Percentiles rank a stretch among this genome's conserved stretches.
Evolutionary conservation across 1,140 invertebrate genomes (phyloP).

Genomic region (Neuroterus valhalla): DNA sequence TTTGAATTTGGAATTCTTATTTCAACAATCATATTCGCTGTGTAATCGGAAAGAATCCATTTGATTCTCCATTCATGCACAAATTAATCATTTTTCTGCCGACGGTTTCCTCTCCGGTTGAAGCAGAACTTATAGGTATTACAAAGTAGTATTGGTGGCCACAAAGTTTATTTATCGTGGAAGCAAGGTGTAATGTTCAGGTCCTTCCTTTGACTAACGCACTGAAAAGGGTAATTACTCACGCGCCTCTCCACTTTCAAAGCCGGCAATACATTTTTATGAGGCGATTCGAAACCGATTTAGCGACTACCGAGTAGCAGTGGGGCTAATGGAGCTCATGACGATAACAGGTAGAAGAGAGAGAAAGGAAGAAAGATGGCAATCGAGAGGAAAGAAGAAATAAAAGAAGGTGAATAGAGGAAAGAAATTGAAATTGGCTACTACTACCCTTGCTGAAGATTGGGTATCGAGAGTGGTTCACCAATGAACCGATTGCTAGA

Average conservation of each 20-base stretch:
- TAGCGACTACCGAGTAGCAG: slow-evolving; percentile 48
- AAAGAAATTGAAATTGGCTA: slow-evolving; percentile 9
- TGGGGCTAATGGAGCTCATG: slow-evolving; percentile 56
- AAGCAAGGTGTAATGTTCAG: slow-evolving; percentile 22
- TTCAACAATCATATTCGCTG: slow-evolving; percentile 49
- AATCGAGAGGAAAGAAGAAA: slow-evolving; percentile 9
- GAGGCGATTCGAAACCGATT: slow-evolving; percentile 60
- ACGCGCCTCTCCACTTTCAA: slow-evolving; percentile 45
- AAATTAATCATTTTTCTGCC: slow-evolving; percentile 41
- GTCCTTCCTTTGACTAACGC: slow-evolving; percentile 17
- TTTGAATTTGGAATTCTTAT: slow-evolving; percentile 64
- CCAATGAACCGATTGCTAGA: slow-evolving; percentile 13
- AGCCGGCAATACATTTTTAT: slow-evolving; percentile 61
- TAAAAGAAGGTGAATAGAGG: slow-evolving; percentile 13
- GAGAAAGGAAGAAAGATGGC: slow-evolving; percentile 36
- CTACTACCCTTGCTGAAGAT: neutral
- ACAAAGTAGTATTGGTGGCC: slow-evolving; percentile 41
- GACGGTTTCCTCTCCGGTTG: slow-evolving; percentile 32
- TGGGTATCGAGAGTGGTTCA: slow-evolving; percentile 15
- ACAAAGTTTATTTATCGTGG: slow-evolving; percentile 1
- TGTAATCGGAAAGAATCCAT: slow-evolving; percentile 47
- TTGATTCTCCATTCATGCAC: slow-evolving; percentile 50
- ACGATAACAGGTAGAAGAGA: slow-evolving; percentile 32
- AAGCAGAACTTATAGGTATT: slow-evolving; percentile 28
- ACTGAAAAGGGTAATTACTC: slow-evolving; percentile 55